phyloP scores from a whole-genome alignment of 2,888 invertebrate genomes.

The Gari tellinella region DNA sequence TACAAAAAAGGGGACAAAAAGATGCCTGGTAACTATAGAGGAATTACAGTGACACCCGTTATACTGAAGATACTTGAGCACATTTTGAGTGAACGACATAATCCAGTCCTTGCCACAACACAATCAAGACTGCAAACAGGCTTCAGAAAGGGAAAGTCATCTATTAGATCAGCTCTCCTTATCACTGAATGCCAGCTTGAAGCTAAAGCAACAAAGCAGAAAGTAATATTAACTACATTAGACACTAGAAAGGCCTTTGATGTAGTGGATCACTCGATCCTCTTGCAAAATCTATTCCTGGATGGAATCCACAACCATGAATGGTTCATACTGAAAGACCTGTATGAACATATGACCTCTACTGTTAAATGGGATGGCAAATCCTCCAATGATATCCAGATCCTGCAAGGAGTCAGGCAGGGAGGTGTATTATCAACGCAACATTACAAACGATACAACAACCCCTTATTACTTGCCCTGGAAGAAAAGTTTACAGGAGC shows the following conservation, averaged over 20 bases:
- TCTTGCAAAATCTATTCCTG: neutral
- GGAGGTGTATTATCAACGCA: slow-evolving; percentile 16
- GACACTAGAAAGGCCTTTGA: slow-evolving; percentile 4
- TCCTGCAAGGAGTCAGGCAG: slow-evolving; percentile 14
- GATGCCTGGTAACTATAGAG: slow-evolving; percentile 6
- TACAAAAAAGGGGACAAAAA: slow-evolving; percentile 6
- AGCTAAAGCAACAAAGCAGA: neutral
- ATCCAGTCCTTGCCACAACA: neutral
- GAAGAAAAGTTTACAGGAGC: neutral
- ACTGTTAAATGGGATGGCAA: neutral
- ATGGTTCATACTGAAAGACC: neutral
- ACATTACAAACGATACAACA: slow-evolving; percentile 22
- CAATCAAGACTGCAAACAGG: neutral
- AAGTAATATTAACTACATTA: neutral
- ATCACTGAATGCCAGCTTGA: slow-evolving; percentile 5
- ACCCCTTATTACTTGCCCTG: slow-evolving; percentile 10
- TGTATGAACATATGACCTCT: slow-evolving; percentile 1
- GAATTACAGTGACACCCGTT: slow-evolving; percentile 1
- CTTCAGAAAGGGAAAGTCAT: slow-evolving; percentile 1
- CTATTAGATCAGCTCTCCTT: neutral
- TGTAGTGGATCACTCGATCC: neutral
- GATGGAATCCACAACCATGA: slow-evolving; percentile 1
- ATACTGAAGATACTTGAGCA: no score
- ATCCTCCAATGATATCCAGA: neutral
- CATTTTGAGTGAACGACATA: no score